These are phyloP conservation scores for Mya arenaria DNA, from an alignment of 1,140 invertebrate genomes.

Conservation along the genomic window DNA sequence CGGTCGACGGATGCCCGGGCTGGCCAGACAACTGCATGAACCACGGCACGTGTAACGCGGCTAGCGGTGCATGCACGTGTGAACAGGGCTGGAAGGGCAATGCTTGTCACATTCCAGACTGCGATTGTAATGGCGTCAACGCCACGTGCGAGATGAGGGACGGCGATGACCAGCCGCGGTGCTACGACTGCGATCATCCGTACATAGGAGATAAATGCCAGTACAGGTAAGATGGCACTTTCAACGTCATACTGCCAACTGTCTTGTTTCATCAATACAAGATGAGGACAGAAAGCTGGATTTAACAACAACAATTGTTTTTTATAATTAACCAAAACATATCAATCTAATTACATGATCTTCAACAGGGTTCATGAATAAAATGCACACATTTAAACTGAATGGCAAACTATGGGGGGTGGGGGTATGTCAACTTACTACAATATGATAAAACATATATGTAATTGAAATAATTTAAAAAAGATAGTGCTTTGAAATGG, in stretches of 20 bases:
- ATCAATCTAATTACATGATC: no score
- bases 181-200: conserved; percentile 57
- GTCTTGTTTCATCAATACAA: no score
- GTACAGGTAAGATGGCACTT: conserved; percentile 50
- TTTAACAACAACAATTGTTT: no score
- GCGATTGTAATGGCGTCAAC: conserved; percentile 61
- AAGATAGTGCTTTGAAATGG: no score
- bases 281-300: conserved; percentile 3
- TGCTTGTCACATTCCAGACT: conserved; percentile 62
- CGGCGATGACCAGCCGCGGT: conserved; percentile 51
- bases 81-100: conserved; percentile 58
- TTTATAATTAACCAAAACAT: no score
- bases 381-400: no score
- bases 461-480: no score
- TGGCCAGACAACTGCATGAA: conserved; percentile 61
- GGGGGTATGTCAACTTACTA: no score
- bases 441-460: no score
- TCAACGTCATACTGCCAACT: no score
- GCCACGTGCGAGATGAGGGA: conserved; percentile 49
- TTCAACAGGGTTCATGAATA: no score
- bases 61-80: conserved; percentile 56
- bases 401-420: no score
- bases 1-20: conserved; percentile 67
- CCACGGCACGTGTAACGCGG: conserved; percentile 59
- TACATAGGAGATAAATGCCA: conserved; percentile 64